A percentile compares a stretch with the other conserved stretches of the same genome.
These are phyloP conservation scores for Danio kyathit DNA, from an alignment of 2,797 vertebrate species.

Conservation along the genomic window DNA sequence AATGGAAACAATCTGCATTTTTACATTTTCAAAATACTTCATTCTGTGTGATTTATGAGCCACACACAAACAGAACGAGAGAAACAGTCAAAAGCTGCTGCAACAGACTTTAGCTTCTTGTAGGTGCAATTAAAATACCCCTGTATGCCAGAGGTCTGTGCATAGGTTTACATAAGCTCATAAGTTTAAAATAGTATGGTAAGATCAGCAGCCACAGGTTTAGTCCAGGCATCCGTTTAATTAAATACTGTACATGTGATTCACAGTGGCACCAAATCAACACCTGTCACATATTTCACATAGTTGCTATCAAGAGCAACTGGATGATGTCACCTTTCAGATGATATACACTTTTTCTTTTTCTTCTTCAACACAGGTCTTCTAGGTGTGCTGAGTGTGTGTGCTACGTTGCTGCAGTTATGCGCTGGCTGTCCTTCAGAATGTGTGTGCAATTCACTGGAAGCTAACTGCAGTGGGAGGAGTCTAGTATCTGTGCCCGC, in stretches of 20 bases:
- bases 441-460: constrained; percentile 85
- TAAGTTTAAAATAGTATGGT: constrained; percentile 15
- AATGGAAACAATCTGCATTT: no score
- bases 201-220: constrained; percentile 19
- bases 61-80: background rate
- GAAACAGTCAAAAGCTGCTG: constrained; percentile 9
- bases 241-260: constrained; percentile 12
- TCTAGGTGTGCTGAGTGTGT: constrained; percentile 82
- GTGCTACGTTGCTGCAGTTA: constrained; percentile 76
- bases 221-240: background rate
- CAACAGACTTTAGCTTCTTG: constrained; percentile 9
- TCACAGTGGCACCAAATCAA: constrained; percentile 25
- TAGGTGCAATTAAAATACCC: background rate
- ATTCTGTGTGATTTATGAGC: no score
- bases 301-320: constrained; percentile 1
- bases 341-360: background rate
- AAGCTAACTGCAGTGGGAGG: constrained; percentile 91
- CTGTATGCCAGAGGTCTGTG: background rate
- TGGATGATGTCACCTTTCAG: constrained; percentile 3
- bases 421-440: constrained; percentile 87
- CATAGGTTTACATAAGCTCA: constrained; percentile 7
- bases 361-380: constrained; percentile 77
- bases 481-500: constrained; percentile 88
- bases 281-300: constrained; percentile 36
- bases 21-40: no score